phyloP scores from a whole-genome alignment of 2,888 invertebrate species.

The Sylvicola cinctus region DNA sequence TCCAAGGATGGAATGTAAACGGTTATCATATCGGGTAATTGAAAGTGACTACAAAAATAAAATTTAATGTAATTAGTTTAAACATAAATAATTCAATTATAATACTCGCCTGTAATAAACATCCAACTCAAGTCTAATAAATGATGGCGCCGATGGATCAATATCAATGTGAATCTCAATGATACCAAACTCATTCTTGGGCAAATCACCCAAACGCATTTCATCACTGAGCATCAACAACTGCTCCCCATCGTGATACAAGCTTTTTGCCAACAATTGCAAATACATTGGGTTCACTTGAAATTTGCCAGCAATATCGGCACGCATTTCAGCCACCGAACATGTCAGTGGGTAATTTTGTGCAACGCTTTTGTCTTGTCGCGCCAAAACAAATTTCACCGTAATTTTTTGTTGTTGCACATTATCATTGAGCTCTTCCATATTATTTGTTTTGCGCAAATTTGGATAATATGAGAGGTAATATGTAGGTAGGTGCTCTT shows the following conservation, averaged over 20 bases:
- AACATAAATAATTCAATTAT: background rate
- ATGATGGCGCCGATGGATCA: conserved; percentile 8
- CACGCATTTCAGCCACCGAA: conserved; percentile 35
- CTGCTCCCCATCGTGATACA: no score
- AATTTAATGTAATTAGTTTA: background rate
- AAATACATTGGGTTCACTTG: no score
- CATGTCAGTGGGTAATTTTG: conserved; percentile 24
- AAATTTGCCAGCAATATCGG: conserved; percentile 36
- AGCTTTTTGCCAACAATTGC: no score
- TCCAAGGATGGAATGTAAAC: conserved; percentile 28
- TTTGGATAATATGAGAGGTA: no score
- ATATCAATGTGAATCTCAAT: conserved; percentile 12
- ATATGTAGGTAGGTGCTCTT: no score
- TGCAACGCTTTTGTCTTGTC: conserved; percentile 18
- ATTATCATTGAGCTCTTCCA: no score
- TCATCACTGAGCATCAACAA: no score
- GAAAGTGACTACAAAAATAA: conserved; percentile 17
- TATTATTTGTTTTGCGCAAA: no score
- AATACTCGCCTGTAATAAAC: conserved; percentile 23
- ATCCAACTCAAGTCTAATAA: conserved; percentile 14
- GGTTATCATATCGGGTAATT: conserved; percentile 32
- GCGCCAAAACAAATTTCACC: conserved; percentile 21
- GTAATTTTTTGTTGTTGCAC: conserved; percentile 19
- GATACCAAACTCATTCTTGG: conserved; percentile 20
- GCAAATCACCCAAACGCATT: conserved; percentile 16